Conservation (phyloP, 2,113 vertebrate genomes). For the Okapia johnstoni region DNA sequence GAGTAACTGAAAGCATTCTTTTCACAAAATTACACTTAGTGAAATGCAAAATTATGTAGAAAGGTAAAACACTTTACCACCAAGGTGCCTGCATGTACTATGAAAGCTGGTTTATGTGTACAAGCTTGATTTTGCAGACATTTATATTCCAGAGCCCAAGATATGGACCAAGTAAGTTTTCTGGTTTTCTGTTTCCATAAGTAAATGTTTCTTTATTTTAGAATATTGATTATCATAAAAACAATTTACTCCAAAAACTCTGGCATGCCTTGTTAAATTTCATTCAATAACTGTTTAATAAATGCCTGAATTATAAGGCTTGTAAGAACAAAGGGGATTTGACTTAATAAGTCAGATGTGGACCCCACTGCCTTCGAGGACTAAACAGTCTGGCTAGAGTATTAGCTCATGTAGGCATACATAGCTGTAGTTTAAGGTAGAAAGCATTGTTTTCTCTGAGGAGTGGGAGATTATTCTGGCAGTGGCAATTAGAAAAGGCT, state of each 20-base stretch:
- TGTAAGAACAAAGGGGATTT: not conserved
- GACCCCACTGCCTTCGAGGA: not conserved
- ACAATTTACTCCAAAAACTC: not conserved
- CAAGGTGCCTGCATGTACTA: not conserved
- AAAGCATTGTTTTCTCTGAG: not conserved
- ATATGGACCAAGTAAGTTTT: not conserved
- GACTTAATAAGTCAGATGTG: not conserved
- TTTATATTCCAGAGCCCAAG: not conserved
- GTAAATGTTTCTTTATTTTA: not conserved
- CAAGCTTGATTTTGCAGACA: not conserved
- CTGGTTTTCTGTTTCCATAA: not conserved
- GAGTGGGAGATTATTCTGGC: not conserved
- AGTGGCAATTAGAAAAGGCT: not conserved
- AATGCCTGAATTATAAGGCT: not conserved
- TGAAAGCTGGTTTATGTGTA: not conserved
- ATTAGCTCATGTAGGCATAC: not conserved
- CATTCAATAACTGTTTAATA: not conserved
- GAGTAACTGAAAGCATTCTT: not conserved
- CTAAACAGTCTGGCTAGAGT: not conserved
- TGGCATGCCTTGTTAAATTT: not conserved
- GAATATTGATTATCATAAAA: not conserved
- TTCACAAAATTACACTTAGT: not conserved
- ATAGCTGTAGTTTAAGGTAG: not conserved
- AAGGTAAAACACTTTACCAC: not conserved
- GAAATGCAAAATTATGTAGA: not conserved